Percentiles rank a stretch among this genome's conserved stretches.
phyloP scores from a whole-genome alignment of 2,888 invertebrate species.

The Pimpla rufipes region DNA sequence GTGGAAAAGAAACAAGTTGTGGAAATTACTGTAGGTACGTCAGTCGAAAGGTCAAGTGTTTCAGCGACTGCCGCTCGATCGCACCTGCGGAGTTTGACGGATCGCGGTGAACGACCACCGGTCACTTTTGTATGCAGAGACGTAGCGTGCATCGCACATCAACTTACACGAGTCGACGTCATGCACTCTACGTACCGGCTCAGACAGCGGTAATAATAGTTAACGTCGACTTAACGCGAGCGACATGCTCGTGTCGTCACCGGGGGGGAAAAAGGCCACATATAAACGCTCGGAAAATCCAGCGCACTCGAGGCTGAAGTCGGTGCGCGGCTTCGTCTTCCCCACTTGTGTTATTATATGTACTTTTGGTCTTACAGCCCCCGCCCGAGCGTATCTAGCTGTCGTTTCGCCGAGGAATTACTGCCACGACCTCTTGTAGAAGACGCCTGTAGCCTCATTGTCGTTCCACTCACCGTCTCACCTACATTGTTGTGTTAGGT shows the following conservation, averaged over 20 bases:
- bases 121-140: not conserved
- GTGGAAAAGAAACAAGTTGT: no score
- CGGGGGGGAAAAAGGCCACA: not conserved
- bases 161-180: no score
- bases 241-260: no score
- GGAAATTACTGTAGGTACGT: not conserved
- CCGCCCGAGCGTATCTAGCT: not conserved
- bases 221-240: no score
- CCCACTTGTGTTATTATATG: not conserved
- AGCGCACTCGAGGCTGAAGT: not conserved
- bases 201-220: no score
- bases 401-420: slow-evolving; percentile 1
- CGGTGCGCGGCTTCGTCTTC: not conserved
- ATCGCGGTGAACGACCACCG: not conserved
- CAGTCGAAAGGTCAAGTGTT: not conserved
- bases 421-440: slow-evolving; percentile 14
- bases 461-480: no score
- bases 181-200: no score
- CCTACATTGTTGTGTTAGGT: no score
- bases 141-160: no score
- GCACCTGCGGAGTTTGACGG: not conserved
- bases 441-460: no score
- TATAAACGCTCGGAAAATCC: not conserved
- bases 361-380: not conserved
- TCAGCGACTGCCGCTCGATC: not conserved